Evolutionary conservation across 2,888 invertebrate genomes (phyloP).

Genomic region (Polymixis flavicincta): DNA sequence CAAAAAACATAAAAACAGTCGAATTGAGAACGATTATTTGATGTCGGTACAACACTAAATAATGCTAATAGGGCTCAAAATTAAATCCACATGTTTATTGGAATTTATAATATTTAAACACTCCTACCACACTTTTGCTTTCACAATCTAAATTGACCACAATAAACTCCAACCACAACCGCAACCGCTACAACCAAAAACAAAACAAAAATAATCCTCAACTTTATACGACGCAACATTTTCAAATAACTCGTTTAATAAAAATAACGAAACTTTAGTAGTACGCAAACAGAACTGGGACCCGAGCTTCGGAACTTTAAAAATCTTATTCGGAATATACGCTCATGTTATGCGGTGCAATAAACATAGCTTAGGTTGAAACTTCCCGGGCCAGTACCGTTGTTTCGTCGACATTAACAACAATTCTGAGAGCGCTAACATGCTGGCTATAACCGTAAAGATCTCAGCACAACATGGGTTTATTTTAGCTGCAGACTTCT

Average conservation of each 20-base stretch:
- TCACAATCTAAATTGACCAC: slow-evolving; percentile 13
- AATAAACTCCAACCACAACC: slow-evolving; percentile 2
- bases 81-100: not conserved
- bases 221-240: slow-evolving; percentile 26
- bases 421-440: slow-evolving; percentile 62
- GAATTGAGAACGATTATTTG: too few relatives aligned
- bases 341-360: slow-evolving; percentile 58
- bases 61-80: not conserved
- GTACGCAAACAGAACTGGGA: slow-evolving; percentile 44
- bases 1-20: too few relatives aligned
- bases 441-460: slow-evolving; percentile 67
- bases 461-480: slow-evolving; percentile 55
- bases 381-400: slow-evolving; percentile 48
- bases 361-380: slow-evolving; percentile 63
- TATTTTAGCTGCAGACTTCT: slow-evolving; percentile 54
- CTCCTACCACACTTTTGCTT: not conserved
- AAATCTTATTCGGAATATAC: slow-evolving; percentile 58
- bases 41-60: too few relatives aligned
- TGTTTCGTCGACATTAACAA: slow-evolving; percentile 64
- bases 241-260: slow-evolving; percentile 59
- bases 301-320: slow-evolving; percentile 53
- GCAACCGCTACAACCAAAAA: not conserved
- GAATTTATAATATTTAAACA: not conserved
- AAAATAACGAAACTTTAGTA: slow-evolving; percentile 56
- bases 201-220: slow-evolving; percentile 28